A percentile compares a stretch with the other conserved stretches of the same genome.
Conservation (phyloP, 2,797 vertebrate species). For the Catharus ustulatus region DNA sequence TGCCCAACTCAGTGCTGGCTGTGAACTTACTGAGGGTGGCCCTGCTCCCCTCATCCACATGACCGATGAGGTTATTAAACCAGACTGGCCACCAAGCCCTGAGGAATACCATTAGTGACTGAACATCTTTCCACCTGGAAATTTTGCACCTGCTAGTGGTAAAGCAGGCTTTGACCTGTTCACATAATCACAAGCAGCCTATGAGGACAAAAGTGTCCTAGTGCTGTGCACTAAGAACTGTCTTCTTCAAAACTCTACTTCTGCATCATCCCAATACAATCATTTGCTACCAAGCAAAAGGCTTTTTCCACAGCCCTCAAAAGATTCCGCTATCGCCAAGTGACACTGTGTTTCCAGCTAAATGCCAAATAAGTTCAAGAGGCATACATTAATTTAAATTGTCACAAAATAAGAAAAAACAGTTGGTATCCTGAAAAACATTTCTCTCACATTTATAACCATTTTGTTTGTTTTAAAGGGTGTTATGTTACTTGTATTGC, state of each 20-base stretch:
- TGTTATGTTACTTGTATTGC: background rate
- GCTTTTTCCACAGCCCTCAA: background rate
- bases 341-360: background rate
- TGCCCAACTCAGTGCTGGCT: background rate
- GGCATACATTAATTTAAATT: background rate
- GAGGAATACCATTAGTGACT: background rate
- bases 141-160: background rate
- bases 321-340: background rate
- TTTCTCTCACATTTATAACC: background rate
- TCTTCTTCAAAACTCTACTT: background rate
- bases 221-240: background rate
- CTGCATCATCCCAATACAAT: background rate
- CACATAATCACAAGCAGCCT: background rate
- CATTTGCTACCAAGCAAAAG: background rate
- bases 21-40: background rate
- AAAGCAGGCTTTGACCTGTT: background rate
- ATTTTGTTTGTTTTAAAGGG: background rate
- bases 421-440: background rate
- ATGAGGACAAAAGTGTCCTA: background rate
- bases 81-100: background rate
- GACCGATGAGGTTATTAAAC: background rate
- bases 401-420: background rate
- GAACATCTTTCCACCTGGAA: background rate
- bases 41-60: accelerated
- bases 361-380: background rate